phyloP scores from a whole-genome alignment of 2,888 invertebrate genomes.

The Cephus pygmeus region DNA sequence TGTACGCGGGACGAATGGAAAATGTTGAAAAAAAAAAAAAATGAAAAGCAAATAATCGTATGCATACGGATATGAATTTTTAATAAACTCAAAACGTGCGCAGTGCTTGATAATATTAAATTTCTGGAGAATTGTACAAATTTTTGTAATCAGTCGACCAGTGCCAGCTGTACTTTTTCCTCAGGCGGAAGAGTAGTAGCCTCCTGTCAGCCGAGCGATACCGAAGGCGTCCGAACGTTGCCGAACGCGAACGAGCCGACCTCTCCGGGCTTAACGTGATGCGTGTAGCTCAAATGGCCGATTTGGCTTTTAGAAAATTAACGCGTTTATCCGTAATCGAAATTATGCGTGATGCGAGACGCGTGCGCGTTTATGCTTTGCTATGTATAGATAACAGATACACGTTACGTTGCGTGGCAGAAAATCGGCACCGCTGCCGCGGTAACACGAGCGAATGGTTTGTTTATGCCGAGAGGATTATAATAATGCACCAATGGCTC shows the following conservation, averaged over 20 bases:
- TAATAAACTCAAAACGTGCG: not conserved
- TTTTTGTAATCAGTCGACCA: not conserved
- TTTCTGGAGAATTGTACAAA: not conserved
- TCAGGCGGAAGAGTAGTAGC: not conserved
- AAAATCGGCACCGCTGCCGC: not conserved
- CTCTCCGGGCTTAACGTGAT: not conserved
- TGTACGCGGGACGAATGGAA: not conserved
- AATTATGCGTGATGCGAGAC: conserved; percentile 51
- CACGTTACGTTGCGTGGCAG: not conserved
- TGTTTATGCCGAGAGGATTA: conserved; percentile 8
- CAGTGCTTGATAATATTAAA: not conserved
- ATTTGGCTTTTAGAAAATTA: conserved; percentile 33
- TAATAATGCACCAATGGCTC: conserved; percentile 16
- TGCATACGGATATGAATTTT: not conserved
- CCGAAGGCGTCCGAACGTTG: not conserved
- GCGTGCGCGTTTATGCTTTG: not conserved
- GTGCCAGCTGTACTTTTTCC: not conserved
- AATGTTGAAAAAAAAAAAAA: not conserved
- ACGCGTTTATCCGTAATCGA: conserved; percentile 47
- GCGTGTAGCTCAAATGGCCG: conserved; percentile 22
- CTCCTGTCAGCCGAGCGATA: not conserved
- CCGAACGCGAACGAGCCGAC: not conserved
- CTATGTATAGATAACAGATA: not conserved
- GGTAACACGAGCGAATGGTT: not conserved
- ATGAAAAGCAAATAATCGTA: not conserved